These are phyloP conservation scores for Galeruca laticollis DNA, from an alignment of 2,888 invertebrate species.

Conservation along the genomic window DNA sequence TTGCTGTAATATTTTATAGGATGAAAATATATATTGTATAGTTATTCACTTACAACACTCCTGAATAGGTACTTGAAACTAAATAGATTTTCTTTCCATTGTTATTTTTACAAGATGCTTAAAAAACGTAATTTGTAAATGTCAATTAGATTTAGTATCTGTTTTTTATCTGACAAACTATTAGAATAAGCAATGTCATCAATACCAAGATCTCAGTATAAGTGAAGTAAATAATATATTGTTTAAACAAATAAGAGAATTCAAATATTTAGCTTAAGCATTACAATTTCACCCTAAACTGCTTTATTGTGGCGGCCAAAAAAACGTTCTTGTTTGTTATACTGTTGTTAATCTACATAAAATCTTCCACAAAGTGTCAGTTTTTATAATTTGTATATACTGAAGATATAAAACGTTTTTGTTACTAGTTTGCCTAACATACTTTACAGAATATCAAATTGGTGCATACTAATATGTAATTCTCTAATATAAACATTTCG, in stretches of 20 bases:
- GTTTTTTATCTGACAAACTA: neutral
- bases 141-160: slow-evolving; percentile 14
- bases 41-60: too few species aligned
- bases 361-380: neutral
- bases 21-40: too few species aligned
- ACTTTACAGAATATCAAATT: neutral
- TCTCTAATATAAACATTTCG: too few species aligned
- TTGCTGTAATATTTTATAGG: too few species aligned
- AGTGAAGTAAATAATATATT: slow-evolving; percentile 5
- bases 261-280: slow-evolving; percentile 14
- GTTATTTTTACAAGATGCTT: slow-evolving; percentile 3
- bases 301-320: slow-evolving; percentile 12
- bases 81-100: slow-evolving; percentile 13
- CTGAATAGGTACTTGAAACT: too few species aligned
- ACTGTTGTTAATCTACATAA: slow-evolving; percentile 8
- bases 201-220: neutral
- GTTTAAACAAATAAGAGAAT: slow-evolving; percentile 1
- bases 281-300: slow-evolving; percentile 5
- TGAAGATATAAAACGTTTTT: neutral
- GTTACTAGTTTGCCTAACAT: too few species aligned
- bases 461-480: too few species aligned
- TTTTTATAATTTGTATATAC: neutral
- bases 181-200: slow-evolving; percentile 9
- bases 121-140: slow-evolving; percentile 8
- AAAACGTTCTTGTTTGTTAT: slow-evolving; percentile 11